These are phyloP conservation scores for Acanthosepion pharaonis DNA, from an alignment of 2,888 invertebrate genomes.

Conservation along the genomic window DNA sequence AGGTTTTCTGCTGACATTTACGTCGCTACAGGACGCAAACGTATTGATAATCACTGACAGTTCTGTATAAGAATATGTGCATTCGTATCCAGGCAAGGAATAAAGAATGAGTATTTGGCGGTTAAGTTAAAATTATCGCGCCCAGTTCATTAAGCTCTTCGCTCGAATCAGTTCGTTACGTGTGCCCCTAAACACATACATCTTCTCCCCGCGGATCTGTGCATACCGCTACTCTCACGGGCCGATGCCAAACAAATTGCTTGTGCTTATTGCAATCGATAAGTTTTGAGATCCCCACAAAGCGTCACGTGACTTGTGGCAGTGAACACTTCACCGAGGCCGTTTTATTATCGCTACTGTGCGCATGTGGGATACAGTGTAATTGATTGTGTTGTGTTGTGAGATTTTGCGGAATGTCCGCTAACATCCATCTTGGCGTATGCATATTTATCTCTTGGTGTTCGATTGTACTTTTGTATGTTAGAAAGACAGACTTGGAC, in stretches of 20 bases:
- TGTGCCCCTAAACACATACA: neutral
- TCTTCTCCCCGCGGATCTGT: neutral
- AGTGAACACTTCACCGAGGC: neutral
- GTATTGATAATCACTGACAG: neutral
- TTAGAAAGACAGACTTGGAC: neutral
- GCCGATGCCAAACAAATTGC: conserved; percentile 4
- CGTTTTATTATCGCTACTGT: neutral
- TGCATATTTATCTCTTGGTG: too few relatives aligned
- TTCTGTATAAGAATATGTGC: neutral
- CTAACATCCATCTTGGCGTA: too few relatives aligned
- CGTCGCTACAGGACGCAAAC: too few relatives aligned
- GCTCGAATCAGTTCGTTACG: neutral
- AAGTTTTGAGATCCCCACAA: neutral
- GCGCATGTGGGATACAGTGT: neutral
- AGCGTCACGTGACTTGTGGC: neutral
- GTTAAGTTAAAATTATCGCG: conserved; percentile 13
- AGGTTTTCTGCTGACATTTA: too few relatives aligned
- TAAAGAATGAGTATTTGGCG: neutral
- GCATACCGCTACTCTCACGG: too few relatives aligned
- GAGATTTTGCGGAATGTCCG: neutral
- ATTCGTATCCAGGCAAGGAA: neutral
- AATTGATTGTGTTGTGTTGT: neutral
- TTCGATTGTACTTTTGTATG: neutral
- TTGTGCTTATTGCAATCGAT: neutral
- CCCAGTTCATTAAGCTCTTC: neutral